These are phyloP conservation scores for Gymnocephalus cernua DNA, from an alignment of 2,113 vertebrate genomes.

Conservation along the genomic window DNA sequence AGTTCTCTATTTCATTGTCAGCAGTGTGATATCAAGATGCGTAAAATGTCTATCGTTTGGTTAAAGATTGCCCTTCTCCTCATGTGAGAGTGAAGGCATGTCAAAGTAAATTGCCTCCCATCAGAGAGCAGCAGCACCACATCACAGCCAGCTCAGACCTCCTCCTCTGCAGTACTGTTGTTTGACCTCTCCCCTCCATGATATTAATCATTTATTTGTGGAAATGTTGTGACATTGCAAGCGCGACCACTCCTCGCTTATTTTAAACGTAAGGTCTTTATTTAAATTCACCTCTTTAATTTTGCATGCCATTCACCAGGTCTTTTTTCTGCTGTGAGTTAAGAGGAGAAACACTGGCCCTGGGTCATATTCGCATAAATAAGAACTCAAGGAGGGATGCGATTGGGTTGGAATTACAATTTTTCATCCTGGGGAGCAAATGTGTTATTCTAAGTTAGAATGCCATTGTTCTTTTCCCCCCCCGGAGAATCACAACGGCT, in stretches of 20 bases:
- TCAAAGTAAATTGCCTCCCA: conserved; percentile 44
- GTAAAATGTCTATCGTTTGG: conserved; percentile 24
- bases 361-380: conserved; percentile 21
- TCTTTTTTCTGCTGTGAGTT: conserved; percentile 18
- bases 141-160: conserved; percentile 21
- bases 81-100: conserved; percentile 11
- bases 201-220: conserved; percentile 62
- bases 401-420: conserved; percentile 40
- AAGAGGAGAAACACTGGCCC: conserved; percentile 15
- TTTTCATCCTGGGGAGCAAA: conserved; percentile 61
- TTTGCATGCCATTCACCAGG: conserved; percentile 49
- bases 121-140: conserved; percentile 31
- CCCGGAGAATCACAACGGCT: conserved; percentile 38
- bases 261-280: conserved; percentile 45
- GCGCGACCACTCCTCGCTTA: conserved; percentile 19
- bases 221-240: conserved; percentile 51
- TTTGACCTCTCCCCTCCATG: conserved; percentile 14
- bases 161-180: conserved; percentile 6
- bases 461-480: conserved; percentile 31
- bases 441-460: conserved; percentile 57
- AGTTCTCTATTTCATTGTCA: conserved; percentile 16
- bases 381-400: conserved; percentile 22
- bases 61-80: conserved; percentile 36
- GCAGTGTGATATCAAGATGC: conserved; percentile 44
- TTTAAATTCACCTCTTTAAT: conserved; percentile 61